A percentile compares a stretch with the other conserved stretches of the same genome.
These are phyloP conservation scores for Pheosia tremula DNA, from an alignment of 2,888 invertebrate genomes.

Conservation along the genomic window DNA sequence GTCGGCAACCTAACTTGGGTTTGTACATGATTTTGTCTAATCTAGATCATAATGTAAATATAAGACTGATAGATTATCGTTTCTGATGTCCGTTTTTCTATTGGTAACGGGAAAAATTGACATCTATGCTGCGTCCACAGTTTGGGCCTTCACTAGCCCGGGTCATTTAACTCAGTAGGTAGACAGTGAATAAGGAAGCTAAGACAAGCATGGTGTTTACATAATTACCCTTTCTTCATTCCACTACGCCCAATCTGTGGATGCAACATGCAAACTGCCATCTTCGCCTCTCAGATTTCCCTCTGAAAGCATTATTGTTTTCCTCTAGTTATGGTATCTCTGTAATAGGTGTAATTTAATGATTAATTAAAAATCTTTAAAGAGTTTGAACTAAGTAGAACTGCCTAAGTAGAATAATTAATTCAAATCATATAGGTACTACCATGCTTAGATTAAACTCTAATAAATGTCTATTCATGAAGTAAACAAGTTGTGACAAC, in stretches of 20 bases:
- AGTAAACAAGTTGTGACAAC: neutral
- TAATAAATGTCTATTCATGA: neutral
- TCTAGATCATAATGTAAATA: slow-evolving; percentile 73
- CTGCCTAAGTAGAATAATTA: neutral
- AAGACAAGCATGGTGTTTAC: no score
- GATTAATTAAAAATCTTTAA: slow-evolving; percentile 2
- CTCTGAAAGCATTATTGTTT: slow-evolving; percentile 6
- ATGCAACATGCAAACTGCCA: slow-evolving; percentile 22
- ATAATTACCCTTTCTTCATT: no score
- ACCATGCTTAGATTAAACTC: slow-evolving; percentile 31
- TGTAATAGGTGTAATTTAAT: slow-evolving; percentile 4
- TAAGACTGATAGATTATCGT: slow-evolving; percentile 54
- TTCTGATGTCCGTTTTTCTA: slow-evolving; percentile 53
- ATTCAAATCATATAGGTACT: neutral
- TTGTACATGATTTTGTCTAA: slow-evolving; percentile 80
- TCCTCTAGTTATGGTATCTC: neutral
- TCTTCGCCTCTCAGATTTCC: slow-evolving; percentile 37
- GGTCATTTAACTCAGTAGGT: no score
- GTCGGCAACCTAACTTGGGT: slow-evolving; percentile 99
- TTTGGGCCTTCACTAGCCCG: no score
- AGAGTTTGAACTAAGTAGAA: slow-evolving; percentile 37
- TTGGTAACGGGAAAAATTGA: slow-evolving; percentile 39
- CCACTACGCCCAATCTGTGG: no score
- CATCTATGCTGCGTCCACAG: slow-evolving; percentile 18
- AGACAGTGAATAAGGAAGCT: no score